Base-by-base conservation (phyloP, 1,140 invertebrate genomes). In the Drosophila bipectinata region DNA sequence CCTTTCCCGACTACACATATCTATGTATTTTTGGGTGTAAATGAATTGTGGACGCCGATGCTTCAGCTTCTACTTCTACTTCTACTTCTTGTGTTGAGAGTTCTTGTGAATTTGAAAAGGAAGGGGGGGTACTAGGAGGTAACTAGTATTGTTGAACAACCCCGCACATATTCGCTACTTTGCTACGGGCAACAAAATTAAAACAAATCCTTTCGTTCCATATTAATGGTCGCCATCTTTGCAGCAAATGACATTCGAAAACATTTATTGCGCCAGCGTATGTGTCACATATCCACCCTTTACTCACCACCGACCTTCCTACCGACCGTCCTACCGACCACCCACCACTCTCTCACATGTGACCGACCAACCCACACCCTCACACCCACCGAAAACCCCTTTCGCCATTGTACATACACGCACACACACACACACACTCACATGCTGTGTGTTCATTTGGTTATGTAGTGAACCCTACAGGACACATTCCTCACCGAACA, bases 201-300 rank as follows among this genome's bases (percentile, higher is more conserved):
- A 88, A 88, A 88, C 83, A 88, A 88, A 88, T 88, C 83, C 83
- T 79, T 88, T 88, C 83, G 83, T 88, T 88, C 76, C 83, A 88
- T 88, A 88, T 88, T 88, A 88, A 88, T 88, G 83, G 83, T 88
- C 83, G 83, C 79, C 83, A 88, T 88, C 84, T 88, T 88, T 79
- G 84, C 76, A 69, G 79, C 79, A 88, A 88, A 88, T 88, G 83
- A 88, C 83, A 88, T 88, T 88, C 83, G 83, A 88, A 88, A 88
- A 88, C 83, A 88, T 88, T 88, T 85, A 85, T 85, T 85, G 82
- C 78, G 69, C 78, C 62, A 77, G 58, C 52, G 37, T 45, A 60
- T 49, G 64, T 28, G 53, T 39, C 34, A 44, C 64, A 57, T 30
- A 56, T 39, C 18, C 47, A 58, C 26, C 34, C 28, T 26, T 5